Evolutionary conservation across 2,888 invertebrate species (phyloP).

Genomic region (Heliconius charithonia): DNA sequence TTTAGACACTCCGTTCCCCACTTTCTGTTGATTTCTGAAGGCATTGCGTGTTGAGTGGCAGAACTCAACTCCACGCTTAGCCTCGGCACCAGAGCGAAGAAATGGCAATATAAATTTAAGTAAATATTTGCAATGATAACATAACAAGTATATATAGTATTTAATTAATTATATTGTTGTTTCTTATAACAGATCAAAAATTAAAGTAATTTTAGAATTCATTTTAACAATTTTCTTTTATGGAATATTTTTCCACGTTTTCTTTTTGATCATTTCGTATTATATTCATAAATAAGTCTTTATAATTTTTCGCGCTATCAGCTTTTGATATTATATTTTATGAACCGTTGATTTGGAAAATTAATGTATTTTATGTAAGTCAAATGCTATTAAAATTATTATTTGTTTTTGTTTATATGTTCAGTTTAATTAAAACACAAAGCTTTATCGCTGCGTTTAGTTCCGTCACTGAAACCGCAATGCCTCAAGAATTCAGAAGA

Average conservation of each 20-base stretch:
- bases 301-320: neutral
- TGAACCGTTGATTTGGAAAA: slow-evolving; percentile 17
- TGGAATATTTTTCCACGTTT: neutral
- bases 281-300: slow-evolving; percentile 6
- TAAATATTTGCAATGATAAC: too few species aligned
- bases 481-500: neutral
- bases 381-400: neutral
- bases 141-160: too few species aligned
- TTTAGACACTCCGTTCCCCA: too few species aligned
- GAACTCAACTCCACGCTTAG: too few species aligned
- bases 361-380: neutral
- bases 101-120: too few species aligned
- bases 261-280: slow-evolving; percentile 13
- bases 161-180: neutral
- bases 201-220: neutral
- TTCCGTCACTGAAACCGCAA: too few species aligned
- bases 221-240: neutral
- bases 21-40: too few species aligned
- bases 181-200: neutral
- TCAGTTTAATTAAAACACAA: neutral
- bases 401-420: neutral
- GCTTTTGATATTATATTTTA: slow-evolving; percentile 12
- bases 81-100: too few species aligned
- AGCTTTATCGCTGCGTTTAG: too few species aligned
- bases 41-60: too few species aligned